These are phyloP conservation scores for Sus cebifrons DNA, from an alignment of 2,797 vertebrate species.

Conservation along the genomic window DNA sequence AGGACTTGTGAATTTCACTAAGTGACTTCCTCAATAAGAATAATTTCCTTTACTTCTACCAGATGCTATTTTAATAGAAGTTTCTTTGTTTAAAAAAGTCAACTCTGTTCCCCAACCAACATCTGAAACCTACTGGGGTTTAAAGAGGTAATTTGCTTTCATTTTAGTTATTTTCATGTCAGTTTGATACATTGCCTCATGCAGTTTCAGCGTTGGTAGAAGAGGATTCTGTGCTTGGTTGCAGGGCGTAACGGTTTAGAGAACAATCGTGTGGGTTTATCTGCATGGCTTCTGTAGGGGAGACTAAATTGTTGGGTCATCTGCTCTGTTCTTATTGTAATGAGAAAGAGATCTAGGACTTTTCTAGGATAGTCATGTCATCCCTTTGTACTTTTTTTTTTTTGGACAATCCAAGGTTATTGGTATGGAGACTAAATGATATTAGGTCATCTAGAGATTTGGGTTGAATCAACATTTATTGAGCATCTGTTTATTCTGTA, in stretches of 20 bases:
- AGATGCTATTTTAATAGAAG: slow-evolving; percentile 61
- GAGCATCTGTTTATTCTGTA: neutral
- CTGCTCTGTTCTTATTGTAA: neutral
- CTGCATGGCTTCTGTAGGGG: neutral
- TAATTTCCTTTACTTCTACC: slow-evolving; percentile 34
- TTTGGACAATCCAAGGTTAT: neutral
- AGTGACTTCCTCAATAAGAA: neutral
- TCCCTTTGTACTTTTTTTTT: neutral
- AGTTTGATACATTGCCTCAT: rapidly evolving
- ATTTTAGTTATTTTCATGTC: neutral
- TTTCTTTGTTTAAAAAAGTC: neutral
- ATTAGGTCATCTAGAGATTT: neutral
- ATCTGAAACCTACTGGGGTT: neutral
- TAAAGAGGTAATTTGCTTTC: neutral
- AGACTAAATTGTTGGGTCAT: neutral
- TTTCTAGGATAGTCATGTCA: neutral
- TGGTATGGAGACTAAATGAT: neutral
- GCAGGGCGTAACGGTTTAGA: rapidly evolving
- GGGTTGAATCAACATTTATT: neutral
- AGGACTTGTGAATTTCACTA: neutral
- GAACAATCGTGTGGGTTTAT: neutral
- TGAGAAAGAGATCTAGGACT: neutral
- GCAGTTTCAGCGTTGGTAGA: neutral
- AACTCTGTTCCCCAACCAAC: neutral
- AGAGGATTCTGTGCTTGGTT: neutral